Evolutionary conservation across 2,888 invertebrate species (phyloP).

Genomic region (Matsumyia berberina): DNA sequence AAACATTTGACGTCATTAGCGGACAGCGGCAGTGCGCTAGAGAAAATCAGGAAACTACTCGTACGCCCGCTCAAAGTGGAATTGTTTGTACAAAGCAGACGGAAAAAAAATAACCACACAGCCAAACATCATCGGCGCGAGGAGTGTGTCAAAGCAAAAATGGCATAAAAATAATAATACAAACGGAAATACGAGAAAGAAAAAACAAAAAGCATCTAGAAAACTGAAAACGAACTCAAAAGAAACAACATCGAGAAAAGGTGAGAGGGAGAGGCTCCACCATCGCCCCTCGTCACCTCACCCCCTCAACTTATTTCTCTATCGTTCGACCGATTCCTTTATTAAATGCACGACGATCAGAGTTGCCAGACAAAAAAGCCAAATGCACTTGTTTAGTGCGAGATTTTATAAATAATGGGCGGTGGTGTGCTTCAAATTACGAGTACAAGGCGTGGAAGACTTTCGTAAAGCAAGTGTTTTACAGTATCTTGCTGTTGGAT

Average conservation of each 20-base stretch:
- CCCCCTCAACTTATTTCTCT: not conserved
- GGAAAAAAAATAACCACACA: conserved; percentile 54
- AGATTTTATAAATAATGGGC: no score
- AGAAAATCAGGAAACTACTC: conserved; percentile 23
- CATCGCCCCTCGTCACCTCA: not conserved
- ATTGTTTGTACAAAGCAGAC: conserved; percentile 38
- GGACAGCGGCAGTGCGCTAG: conserved; percentile 17
- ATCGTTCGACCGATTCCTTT: conserved; percentile 3
- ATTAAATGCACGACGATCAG: not conserved
- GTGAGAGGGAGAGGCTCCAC: conserved; percentile 23
- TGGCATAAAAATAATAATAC: conserved; percentile 45
- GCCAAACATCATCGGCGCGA: conserved; percentile 17
- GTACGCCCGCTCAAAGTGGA: conserved; percentile 46
- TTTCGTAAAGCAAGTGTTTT: no score
- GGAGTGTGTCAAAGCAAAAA: conserved; percentile 36
- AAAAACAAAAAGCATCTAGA: conserved; percentile 22
- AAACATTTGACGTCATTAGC: conserved; percentile 72
- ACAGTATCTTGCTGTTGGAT: no score
- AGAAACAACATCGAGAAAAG: conserved; percentile 8
- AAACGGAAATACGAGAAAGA: conserved; percentile 18
- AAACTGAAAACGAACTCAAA: conserved; percentile 4
- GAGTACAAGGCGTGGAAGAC: no score
- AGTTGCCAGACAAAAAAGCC: conserved; percentile 35
- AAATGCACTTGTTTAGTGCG: no score
- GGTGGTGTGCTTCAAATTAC: no score